phyloP scores from a whole-genome alignment of 1,140 invertebrate genomes.

The Sitobion miscanthi region DNA sequence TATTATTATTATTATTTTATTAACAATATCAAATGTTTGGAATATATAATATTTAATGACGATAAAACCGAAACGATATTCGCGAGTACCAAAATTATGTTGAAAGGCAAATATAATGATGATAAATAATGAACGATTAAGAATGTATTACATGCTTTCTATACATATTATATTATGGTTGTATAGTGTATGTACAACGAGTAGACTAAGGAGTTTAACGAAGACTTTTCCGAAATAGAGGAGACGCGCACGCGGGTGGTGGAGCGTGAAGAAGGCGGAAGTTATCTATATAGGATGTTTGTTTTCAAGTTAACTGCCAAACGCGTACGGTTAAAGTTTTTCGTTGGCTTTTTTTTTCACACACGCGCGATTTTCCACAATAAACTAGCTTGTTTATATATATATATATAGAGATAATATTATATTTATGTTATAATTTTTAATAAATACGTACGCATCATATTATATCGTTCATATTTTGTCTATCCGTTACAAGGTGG shows the following conservation, averaged over 20 bases:
- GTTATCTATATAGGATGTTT: conserved; percentile 1
- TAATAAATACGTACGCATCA: not conserved
- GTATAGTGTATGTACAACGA: not conserved
- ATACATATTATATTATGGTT: not conserved
- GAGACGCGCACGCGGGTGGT: not conserved
- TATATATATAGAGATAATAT: not conserved
- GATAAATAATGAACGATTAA: not conserved
- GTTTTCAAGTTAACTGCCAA: conserved; percentile 9
- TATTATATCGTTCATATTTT: not conserved
- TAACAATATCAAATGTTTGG: no score
- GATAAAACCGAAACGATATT: not conserved
- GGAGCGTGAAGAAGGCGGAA: not conserved
- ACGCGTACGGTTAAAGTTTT: not conserved
- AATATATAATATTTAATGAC: not conserved
- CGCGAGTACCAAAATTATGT: not conserved
- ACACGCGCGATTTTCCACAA: not conserved
- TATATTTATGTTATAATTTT: not conserved
- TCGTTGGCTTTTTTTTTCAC: not conserved
- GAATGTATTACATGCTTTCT: not conserved
- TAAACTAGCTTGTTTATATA: not conserved
- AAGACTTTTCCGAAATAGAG: not conserved
- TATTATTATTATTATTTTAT: no score
- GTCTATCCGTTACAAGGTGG: not conserved
- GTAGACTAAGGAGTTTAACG: not conserved
- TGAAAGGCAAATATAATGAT: not conserved